Conservation (phyloP, 2,888 invertebrate genomes). For the Pseudococcus longispinus region DNA sequence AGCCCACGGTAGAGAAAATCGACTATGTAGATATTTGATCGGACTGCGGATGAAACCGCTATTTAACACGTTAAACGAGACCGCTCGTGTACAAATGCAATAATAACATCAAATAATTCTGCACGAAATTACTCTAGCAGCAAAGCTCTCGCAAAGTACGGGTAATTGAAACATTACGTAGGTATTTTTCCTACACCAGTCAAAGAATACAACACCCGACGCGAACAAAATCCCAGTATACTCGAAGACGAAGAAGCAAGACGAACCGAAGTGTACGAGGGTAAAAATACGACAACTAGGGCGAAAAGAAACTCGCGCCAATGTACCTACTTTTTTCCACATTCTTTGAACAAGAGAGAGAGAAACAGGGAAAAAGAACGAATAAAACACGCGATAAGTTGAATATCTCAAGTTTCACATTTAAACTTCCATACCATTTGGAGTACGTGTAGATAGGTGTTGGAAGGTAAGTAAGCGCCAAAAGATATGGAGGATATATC, state of each 20-base stretch:
- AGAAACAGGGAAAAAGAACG: neutral
- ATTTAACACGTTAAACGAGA: neutral
- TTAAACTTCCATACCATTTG: slow-evolving; percentile 29
- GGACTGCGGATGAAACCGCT: slow-evolving; percentile 20
- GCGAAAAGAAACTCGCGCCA: neutral
- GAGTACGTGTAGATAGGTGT: neutral
- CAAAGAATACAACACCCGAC: neutral
- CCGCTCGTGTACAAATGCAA: neutral
- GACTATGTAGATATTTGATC: neutral
- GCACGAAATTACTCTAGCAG: neutral
- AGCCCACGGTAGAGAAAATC: neutral
- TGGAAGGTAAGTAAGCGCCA: neutral
- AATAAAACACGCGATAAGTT: slow-evolving; percentile 25
- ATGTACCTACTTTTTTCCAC: neutral
- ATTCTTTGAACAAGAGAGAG: neutral
- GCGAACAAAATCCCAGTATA: neutral
- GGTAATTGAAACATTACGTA: slow-evolving; percentile 23
- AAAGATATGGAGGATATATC: slow-evolving; percentile 13
- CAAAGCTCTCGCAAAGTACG: neutral
- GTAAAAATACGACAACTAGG: neutral
- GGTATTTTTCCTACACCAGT: neutral
- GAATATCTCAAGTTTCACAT: slow-evolving; percentile 41
- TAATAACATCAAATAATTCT: neutral
- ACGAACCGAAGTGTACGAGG: no score
- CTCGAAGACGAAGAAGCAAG: neutral